Evolutionary conservation across 1,140 invertebrate species (phyloP).

Genomic region (Penaeus vannamei): DNA sequence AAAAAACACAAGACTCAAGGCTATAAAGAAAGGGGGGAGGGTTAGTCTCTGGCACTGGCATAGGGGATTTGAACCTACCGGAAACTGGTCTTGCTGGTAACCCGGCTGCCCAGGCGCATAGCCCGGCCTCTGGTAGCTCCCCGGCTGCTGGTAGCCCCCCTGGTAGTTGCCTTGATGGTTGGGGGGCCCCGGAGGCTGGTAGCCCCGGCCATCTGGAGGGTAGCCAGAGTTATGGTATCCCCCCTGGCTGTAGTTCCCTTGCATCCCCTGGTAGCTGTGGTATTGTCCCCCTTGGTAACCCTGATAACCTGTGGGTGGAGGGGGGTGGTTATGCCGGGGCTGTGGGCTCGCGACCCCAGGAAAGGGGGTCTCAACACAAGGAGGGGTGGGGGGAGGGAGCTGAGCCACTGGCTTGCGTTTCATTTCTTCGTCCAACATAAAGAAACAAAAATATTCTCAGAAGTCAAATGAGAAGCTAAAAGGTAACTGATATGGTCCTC

Average conservation of each 20-base stretch:
- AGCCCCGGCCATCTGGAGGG: slow-evolving; percentile 64
- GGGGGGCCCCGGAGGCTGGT: slow-evolving; percentile 64
- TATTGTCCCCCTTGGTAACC: slow-evolving; percentile 68
- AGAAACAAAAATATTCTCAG: too few species aligned
- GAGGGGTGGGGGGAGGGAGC: background rate
- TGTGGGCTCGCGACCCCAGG: background rate
- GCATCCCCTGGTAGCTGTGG: slow-evolving; percentile 70
- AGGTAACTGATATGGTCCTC: too few species aligned
- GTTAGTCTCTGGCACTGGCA: background rate
- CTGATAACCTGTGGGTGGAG: slow-evolving; percentile 66
- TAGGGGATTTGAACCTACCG: slow-evolving; percentile 48
- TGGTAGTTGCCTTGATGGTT: slow-evolving; percentile 68
- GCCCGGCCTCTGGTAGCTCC: slow-evolving; percentile 64
- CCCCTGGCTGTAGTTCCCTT: slow-evolving; percentile 62
- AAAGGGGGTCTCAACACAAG: background rate
- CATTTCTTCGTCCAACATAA: too few species aligned
- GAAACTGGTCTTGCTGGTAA: slow-evolving; percentile 66
- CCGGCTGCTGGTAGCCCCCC: slow-evolving; percentile 64
- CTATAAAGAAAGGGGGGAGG: background rate
- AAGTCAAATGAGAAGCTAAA: too few species aligned
- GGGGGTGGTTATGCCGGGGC: background rate
- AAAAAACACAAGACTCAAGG: background rate
- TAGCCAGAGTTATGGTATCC: slow-evolving; percentile 64
- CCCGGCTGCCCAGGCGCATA: slow-evolving; percentile 61
- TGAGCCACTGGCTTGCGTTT: background rate